Conservation (phyloP, 2,797 vertebrate genomes). For the Mormyrus hasselquistii region DNA sequence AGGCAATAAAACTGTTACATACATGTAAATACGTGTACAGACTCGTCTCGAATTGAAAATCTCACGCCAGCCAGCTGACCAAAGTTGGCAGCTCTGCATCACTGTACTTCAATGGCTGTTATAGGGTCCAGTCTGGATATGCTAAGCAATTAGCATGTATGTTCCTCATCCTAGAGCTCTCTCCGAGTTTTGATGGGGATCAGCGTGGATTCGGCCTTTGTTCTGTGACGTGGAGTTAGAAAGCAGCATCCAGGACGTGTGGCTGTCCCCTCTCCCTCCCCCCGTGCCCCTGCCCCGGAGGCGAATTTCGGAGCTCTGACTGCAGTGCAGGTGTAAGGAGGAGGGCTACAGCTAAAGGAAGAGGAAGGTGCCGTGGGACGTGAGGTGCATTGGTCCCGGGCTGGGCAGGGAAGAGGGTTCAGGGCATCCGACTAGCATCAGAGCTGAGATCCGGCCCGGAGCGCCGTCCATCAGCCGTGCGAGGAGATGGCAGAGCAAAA, state of each 20-base stretch:
- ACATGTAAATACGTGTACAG: background rate
- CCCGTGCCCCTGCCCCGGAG: background rate
- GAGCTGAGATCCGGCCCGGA: slow-evolving; percentile 19
- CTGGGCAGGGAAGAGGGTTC: background rate
- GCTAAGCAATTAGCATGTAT: background rate
- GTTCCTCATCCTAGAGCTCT: background rate
- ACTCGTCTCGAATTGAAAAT: background rate
- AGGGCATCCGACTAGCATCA: slow-evolving; percentile 18
- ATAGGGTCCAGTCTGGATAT: background rate
- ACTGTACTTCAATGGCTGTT: background rate
- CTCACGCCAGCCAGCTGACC: background rate
- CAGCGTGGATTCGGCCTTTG: background rate
- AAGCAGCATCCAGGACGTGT: background rate
- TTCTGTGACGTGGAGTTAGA: background rate
- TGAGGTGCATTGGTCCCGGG: background rate
- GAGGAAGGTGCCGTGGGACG: background rate
- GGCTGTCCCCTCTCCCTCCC: background rate
- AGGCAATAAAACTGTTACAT: background rate
- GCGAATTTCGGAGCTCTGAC: background rate
- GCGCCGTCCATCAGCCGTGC: slow-evolving; percentile 38
- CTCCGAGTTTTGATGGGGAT: background rate
- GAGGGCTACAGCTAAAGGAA: background rate
- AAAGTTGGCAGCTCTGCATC: background rate
- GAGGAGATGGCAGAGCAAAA: slow-evolving; percentile 63
- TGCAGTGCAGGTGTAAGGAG: background rate